Percentiles rank a stretch among this genome's conserved stretches.
Conservation (phyloP, 1,140 invertebrate genomes). For the Maconellicoccus hirsutus region DNA sequence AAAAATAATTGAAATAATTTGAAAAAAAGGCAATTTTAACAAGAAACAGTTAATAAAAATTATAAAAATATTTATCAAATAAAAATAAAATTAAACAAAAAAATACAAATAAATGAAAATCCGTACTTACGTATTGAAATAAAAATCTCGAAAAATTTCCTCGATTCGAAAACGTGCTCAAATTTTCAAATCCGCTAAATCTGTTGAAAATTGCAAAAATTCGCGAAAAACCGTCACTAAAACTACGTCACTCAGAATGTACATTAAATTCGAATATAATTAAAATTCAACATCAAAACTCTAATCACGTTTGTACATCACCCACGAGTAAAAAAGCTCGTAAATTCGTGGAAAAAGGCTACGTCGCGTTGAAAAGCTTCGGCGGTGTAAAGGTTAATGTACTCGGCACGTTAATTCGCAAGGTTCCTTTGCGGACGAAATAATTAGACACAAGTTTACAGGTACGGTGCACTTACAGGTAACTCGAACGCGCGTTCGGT, state of each 20-base stretch:
- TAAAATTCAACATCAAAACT: too few species aligned
- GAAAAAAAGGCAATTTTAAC: too few species aligned
- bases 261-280: not conserved
- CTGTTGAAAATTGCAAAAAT: too few species aligned
- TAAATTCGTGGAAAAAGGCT: not conserved
- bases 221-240: not conserved
- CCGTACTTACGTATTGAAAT: too few species aligned
- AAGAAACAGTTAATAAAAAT: too few species aligned
- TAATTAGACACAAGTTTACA: not conserved
- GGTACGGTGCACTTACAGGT: not conserved
- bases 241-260: not conserved
- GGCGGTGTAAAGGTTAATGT: not conserved
- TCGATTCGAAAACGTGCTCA: too few species aligned
- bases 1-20: too few species aligned
- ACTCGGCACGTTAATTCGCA: not conserved
- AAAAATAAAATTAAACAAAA: too few species aligned
- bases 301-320: not conserved
- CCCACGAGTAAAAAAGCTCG: not conserved
- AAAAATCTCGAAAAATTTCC: too few species aligned
- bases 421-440: not conserved
- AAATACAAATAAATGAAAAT: too few species aligned
- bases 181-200: too few species aligned
- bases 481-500: not conserved
- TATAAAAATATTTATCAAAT: too few species aligned
- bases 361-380: not conserved